Base-by-base conservation (phyloP, 2,888 invertebrate genomes). In the Sussaba pulchella region DNA sequence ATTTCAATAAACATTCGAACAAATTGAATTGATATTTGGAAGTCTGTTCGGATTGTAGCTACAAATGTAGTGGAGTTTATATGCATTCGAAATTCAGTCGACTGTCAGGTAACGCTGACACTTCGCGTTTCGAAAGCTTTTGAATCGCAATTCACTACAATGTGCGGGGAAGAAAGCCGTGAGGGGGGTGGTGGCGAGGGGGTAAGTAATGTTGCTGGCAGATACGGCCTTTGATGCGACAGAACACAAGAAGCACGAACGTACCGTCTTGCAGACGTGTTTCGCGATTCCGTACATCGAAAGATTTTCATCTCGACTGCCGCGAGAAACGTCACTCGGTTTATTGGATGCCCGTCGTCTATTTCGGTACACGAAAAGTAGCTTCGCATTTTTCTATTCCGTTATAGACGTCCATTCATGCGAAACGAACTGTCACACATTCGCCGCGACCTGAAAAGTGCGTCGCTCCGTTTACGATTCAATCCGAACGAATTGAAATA, bases 401-500 rank as follows among this genome's bases (percentile, higher is more conserved):
- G 17, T 41, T 19, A 2, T n/a, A 1, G 50, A 8, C 19, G 14
- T 17, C 39, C 21, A 61, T 61, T 61, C 17, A 17, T 31, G 12
- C 21, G 19, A 9, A 39, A 61, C 39, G 61, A 61, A 17, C 19
- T 12, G 41, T 10, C 12, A 61, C 41, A 31, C 61, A 41, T 17
- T 39, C 36, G 4, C 39, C 41, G 41, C 31, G 57, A 36, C 31
- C 57, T 57, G 57, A 31, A 36, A 61, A 61, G 61, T 61, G 61
- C 61, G 36, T 61, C 8, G 2, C 8, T 31, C 31, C 57, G 31
- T 2, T 36, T 31, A 31, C 31, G 31, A n/a, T 17, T 14, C 14
- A 3, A 24, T 17, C 26, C n/a, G 5, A 24, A n/a, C 21, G 26
- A 12, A 24, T 54, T 24, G 26, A 54, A 54, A n/a, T 6, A 24